phyloP scores from a whole-genome alignment of 2,797 vertebrate genomes.

The Thalassophryne amazonica region DNA sequence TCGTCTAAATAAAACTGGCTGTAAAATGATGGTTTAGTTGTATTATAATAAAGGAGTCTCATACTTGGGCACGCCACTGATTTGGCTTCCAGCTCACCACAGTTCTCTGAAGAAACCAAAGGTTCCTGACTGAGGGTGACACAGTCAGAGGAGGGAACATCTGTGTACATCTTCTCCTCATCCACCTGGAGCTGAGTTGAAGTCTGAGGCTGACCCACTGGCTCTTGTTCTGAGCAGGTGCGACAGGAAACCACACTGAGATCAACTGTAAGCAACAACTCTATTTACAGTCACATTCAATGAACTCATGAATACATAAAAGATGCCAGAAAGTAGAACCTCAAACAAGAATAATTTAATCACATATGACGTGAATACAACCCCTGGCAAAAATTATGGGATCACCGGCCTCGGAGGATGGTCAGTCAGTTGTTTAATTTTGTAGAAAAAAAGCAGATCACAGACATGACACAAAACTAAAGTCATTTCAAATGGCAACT shows the following conservation, averaged over 20 bases:
- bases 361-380: background rate
- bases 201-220: constrained; percentile 59
- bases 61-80: too few relatives aligned
- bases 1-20: too few relatives aligned
- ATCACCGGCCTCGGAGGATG: too few relatives aligned
- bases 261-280: background rate
- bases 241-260: background rate
- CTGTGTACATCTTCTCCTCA: constrained; percentile 79
- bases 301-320: background rate
- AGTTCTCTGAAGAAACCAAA: constrained; percentile 69
- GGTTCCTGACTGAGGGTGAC: constrained; percentile 77
- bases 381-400: too few relatives aligned
- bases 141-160: constrained; percentile 79
- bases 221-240: constrained; percentile 55
- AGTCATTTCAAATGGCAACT: too few relatives aligned
- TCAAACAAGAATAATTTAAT: too few relatives aligned
- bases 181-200: constrained; percentile 30
- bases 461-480: too few relatives aligned
- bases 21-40: too few relatives aligned
- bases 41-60: too few relatives aligned
- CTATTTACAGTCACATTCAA: background rate
- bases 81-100: constrained; percentile 86
- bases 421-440: too few relatives aligned
- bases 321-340: background rate
- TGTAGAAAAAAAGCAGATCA: too few relatives aligned